Conservation (phyloP, 92 coral and sea anemone species). For the Parazoanthus swiftii region DNA sequence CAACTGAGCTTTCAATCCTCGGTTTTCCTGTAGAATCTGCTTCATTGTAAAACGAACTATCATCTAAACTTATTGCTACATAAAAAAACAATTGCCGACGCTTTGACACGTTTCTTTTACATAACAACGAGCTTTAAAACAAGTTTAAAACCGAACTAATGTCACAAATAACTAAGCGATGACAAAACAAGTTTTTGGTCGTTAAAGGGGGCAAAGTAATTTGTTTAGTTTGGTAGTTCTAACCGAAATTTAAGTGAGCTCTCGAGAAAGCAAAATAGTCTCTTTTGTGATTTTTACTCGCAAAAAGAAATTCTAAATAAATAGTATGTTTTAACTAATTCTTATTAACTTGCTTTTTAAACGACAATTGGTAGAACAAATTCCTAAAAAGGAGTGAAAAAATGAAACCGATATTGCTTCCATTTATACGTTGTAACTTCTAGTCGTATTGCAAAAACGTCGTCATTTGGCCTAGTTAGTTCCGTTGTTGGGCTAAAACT, state of each 20-base stretch:
- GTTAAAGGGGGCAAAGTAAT: not conserved
- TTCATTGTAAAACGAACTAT: too few relatives aligned
- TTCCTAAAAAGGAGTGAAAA: not conserved
- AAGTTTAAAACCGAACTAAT: too few relatives aligned
- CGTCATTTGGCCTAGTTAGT: not conserved
- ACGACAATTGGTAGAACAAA: not conserved
- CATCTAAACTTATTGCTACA: too few relatives aligned
- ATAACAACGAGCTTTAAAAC: too few relatives aligned
- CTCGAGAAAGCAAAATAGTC: conserved; percentile 10
- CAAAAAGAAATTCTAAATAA: not conserved
- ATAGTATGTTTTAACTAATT: not conserved
- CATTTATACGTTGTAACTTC: not conserved
- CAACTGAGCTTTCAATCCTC: too few relatives aligned
- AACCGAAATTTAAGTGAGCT: conserved; percentile 3
- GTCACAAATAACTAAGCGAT: not conserved
- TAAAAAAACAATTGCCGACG: too few relatives aligned
- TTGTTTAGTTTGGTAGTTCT: conserved; percentile 4
- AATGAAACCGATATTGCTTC: too few relatives aligned
- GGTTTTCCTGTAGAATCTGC: too few relatives aligned
- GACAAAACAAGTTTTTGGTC: not conserved
- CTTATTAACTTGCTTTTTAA: not conserved
- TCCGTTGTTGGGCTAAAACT: not conserved
- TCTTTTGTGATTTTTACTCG: not conserved
- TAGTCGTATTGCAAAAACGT: not conserved
- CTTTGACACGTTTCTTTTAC: too few relatives aligned